Percentiles rank a stretch among this genome's conserved stretches.
phyloP scores from a whole-genome alignment of 2,797 vertebrate species.

The Mionectes olivaceus region DNA sequence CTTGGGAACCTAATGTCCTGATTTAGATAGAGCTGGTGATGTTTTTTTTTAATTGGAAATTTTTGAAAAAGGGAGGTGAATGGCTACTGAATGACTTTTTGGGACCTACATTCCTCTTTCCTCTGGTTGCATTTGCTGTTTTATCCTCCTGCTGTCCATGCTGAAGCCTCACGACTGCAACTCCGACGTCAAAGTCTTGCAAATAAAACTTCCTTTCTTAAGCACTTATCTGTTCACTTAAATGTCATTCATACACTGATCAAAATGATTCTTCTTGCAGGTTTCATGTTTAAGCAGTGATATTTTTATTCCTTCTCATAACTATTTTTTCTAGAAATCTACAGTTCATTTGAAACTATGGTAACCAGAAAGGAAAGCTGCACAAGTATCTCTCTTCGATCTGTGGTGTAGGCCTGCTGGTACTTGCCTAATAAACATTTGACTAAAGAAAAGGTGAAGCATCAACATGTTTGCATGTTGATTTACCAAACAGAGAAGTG shows the following conservation, averaged over 20 bases:
- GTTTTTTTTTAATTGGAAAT: neutral
- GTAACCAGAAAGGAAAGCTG: slow-evolving; percentile 33
- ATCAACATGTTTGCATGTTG: neutral
- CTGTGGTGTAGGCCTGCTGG: neutral
- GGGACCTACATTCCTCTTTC: neutral
- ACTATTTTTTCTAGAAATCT: slow-evolving; percentile 48
- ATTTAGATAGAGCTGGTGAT: neutral
- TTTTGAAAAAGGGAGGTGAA: neutral
- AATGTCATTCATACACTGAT: neutral
- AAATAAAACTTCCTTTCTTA: neutral
- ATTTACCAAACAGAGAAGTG: neutral
- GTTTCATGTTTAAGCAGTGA: neutral
- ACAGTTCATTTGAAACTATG: slow-evolving; percentile 54
- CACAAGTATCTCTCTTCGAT: neutral
- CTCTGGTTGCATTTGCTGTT: neutral
- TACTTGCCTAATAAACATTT: neutral
- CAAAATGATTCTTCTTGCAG: neutral
- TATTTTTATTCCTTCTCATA: slow-evolving; percentile 49
- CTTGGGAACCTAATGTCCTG: neutral
- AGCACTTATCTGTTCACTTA: neutral
- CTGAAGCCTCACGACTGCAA: neutral
- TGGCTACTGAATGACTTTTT: neutral
- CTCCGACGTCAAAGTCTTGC: neutral
- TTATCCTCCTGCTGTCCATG: neutral
- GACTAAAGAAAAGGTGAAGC: neutral